Base-by-base conservation (phyloP, 2,888 invertebrate species). In the Acronicta alni region DNA sequence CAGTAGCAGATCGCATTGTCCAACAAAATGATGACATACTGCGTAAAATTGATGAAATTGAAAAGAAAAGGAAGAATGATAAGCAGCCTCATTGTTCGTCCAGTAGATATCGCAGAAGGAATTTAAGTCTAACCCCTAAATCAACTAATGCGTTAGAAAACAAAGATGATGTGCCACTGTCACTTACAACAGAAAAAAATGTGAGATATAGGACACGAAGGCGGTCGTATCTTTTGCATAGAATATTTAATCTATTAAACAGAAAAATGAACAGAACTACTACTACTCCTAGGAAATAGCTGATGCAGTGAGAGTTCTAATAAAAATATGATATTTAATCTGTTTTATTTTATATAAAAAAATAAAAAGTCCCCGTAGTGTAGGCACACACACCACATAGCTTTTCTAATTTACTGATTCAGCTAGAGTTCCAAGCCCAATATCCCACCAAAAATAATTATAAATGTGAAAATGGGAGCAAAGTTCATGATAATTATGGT, bases 1-100 rank as follows among this genome's bases (percentile, higher is more conserved):
- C 66, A 15, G 67, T 83, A 1, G 79, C 88, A 3, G 88, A 90
- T 41, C 80, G 77, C 15, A 83, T 92, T 37, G 67, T 77, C 1
- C 84, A 84, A 59, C 92, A 92, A 68, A 91, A 91, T 56, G 87
- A 88, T 14, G 76, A 84, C 26, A 85, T 92, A 54, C 57, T 91
- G 10, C 69, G 77, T 2, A 86, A 84, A 73, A 79, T 91, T 6
- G 72, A 80, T 9, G 84, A 84, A 44, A 64, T 82, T 20, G 84
- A 86, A 26, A 73, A 60, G 18, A 79, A 69, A 58, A 64, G 62
- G n/a, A 80, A 76, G 18, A 53, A 46, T n/a, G 75, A 77, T 5
- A 79, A 75, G 18, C 65, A 48, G 43, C 14, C 46, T n/a, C 3
- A 30, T 15, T n/a, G 35, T 57, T 26, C 77, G 56, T 43, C 55